Evolutionary conservation across 2,797 vertebrate species (phyloP), one percentile per base, ranked within the genome.

Genomic region (Oreochromis mossambicus): DNA sequence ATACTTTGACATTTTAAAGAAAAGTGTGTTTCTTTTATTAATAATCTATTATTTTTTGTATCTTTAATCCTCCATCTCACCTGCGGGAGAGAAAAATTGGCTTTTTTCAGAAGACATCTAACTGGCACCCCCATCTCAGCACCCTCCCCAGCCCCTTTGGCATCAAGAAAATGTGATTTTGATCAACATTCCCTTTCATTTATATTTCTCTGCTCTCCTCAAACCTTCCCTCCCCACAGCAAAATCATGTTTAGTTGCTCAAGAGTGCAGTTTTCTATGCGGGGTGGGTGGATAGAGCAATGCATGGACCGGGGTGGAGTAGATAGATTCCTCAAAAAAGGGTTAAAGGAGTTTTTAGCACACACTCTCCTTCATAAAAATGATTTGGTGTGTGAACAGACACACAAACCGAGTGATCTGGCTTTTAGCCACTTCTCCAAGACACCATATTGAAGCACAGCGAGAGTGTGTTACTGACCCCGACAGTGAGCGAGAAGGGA

Each of bases 381-480:
- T 68, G 8, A 77, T 21, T 82, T 48, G 82, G 73, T 58, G 81
- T 82, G 73, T 63, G 78, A 26, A 63, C 68, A 80, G 24, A 52
- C 38, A 38, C 41, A 68, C 54, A 70, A 5, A 55, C 7, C 26
- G 38, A 76, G 32, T 82, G 13, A 54, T 86, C 32, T 83, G 91
- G 82, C 87, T 56, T 66, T 63, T 63, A 52, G 84, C 90, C 90
- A 84, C 54, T 80, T 86, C 81, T 78, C 87, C 77, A 88, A 92
- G 88, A 91, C 86, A 84, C 89, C 92, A 93, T 95, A 93, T 92
- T 94, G 94, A 92, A 92, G 91, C 94, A 85, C 93, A 94, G 93
- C 87, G 5, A 91, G 92, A 83, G 88, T 79, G 87, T 87, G 87
- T 87, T 80, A 63, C 89, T 66, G 80, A 87, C 83, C 88, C 91